Evolutionary conservation across 53 echinoderm and acorn worm genomes (phyloP).

Genomic region (Pentamera pediparva): DNA sequence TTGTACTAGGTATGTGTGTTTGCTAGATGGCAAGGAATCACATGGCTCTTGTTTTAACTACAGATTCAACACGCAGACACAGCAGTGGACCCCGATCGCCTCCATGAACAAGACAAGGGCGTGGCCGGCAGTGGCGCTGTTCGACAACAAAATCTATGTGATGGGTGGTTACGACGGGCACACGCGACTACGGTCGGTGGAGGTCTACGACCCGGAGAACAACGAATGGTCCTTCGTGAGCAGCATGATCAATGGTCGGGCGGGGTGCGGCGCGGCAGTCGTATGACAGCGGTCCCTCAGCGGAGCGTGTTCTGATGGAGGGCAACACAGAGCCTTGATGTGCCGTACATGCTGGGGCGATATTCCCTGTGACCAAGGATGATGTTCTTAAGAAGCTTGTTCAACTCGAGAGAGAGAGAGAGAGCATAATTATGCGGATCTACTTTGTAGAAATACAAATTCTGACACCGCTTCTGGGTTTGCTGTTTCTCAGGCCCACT

Average conservation of each 20-base stretch:
- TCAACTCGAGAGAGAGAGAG: too few relatives aligned
- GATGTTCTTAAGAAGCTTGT: too few relatives aligned
- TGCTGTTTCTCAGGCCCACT: too few relatives aligned
- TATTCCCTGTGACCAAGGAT: too few relatives aligned
- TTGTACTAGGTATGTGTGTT: too few relatives aligned
- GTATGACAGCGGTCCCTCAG: slow-evolving; percentile 65
- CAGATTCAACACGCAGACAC: slow-evolving; percentile 99
- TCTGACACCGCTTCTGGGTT: too few relatives aligned
- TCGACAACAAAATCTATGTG: slow-evolving; percentile 98
- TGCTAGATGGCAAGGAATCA: too few relatives aligned
- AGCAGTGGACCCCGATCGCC: slow-evolving; percentile 95
- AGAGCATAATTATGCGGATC: too few relatives aligned
- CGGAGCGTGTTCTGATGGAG: too few relatives aligned
- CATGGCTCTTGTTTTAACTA: not conserved
- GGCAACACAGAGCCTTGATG: too few relatives aligned
- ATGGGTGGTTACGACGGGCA: slow-evolving; percentile 96
- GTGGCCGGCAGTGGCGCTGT: slow-evolving; percentile 90
- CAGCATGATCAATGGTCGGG: slow-evolving; percentile 84
- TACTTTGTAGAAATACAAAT: too few relatives aligned
- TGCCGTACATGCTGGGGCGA: too few relatives aligned
- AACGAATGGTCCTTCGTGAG: slow-evolving; percentile 75
- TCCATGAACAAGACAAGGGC: slow-evolving; percentile 85
- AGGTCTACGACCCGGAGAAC: slow-evolving; percentile 88
- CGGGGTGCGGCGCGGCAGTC: slow-evolving; percentile 82
- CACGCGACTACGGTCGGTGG: slow-evolving; percentile 75